phyloP scores from a whole-genome alignment of 2,113 vertebrate species.

The Lophius piscatorius region DNA sequence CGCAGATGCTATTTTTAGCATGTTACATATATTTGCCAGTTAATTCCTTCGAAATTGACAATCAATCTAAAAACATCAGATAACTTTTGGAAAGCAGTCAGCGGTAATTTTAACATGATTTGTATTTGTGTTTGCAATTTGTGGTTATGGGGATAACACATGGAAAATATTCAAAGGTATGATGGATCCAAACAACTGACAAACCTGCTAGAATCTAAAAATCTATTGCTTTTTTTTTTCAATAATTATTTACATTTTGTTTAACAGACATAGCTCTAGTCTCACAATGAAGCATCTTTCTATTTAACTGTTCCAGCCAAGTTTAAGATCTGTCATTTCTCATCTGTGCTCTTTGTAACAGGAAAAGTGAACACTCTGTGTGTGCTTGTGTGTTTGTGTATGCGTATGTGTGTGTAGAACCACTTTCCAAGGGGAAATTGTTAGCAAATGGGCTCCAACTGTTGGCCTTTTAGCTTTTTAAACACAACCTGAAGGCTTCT shows the following conservation, averaged over 20 bases:
- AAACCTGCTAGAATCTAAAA: conserved; percentile 20
- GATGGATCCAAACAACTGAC: conserved; percentile 27
- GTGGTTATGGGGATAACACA: conserved; percentile 3
- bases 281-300: conserved; percentile 41
- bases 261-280: conserved; percentile 25
- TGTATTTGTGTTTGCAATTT: background rate
- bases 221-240: conserved; percentile 16
- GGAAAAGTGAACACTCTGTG: conserved; percentile 38
- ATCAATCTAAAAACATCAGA: background rate
- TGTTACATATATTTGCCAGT: too few species aligned
- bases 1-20: too few species aligned
- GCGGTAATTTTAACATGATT: conserved; percentile 5
- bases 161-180: conserved; percentile 23
- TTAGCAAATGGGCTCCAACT: conserved; percentile 79
- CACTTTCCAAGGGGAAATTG: conserved; percentile 78
- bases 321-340: conserved; percentile 58
- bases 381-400: conserved; percentile 27
- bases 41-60: too few species aligned
- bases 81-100: conserved; percentile 11
- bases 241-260: conserved; percentile 25
- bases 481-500: conserved; percentile 70
- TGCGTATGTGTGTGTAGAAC: conserved; percentile 45
- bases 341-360: conserved; percentile 28
- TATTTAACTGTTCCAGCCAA: conserved; percentile 39
- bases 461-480: conserved; percentile 74